phyloP scores from a whole-genome alignment of 2,113 vertebrate genomes.

The Agapornis roseicollis region DNA sequence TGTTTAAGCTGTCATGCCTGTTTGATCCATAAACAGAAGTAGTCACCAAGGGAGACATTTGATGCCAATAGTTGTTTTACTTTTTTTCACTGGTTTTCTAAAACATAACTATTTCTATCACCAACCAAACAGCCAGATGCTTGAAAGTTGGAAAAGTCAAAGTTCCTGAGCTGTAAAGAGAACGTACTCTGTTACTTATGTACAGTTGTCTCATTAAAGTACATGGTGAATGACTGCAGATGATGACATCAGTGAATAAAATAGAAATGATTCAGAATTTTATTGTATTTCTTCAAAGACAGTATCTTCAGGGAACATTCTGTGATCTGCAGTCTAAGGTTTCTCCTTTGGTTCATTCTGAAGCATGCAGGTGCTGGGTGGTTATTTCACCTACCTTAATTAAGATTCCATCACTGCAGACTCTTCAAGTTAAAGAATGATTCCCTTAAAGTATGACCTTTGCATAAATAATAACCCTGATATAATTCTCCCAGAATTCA shows the following conservation, averaged over 20 bases:
- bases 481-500: not conserved
- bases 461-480: not conserved
- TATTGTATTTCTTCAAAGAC: not conserved
- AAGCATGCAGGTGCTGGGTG: not conserved
- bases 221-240: not conserved
- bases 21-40: not conserved
- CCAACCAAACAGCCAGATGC: not conserved
- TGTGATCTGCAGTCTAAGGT: not conserved
- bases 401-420: not conserved
- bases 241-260: not conserved
- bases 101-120: not conserved
- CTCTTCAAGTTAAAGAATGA: not conserved
- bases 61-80: not conserved
- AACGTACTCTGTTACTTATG: not conserved
- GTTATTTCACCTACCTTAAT: not conserved
- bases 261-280: not conserved
- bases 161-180: not conserved
- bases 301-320: not conserved
- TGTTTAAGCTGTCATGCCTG: not conserved
- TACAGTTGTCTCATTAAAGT: not conserved
- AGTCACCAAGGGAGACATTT: not conserved
- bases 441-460: not conserved
- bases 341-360: not conserved
- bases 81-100: not conserved
- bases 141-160: not conserved